Conservation (phyloP, 2,797 vertebrate genomes). For the Lophotriccus pileatus region DNA sequence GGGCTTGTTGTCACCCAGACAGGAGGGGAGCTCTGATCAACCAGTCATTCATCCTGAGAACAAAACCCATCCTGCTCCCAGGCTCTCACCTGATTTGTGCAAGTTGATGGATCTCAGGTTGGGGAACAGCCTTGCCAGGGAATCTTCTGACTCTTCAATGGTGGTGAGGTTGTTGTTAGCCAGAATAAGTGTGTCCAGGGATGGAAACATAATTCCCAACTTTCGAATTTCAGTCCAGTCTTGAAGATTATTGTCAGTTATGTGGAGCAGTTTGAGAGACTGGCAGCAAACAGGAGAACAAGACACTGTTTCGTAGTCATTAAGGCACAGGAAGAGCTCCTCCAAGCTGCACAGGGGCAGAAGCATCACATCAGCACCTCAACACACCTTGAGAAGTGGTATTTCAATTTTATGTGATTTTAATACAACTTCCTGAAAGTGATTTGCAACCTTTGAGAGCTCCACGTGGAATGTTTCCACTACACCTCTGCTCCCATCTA, state of each 20-base stretch:
- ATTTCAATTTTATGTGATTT: neutral
- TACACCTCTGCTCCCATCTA: accelerated
- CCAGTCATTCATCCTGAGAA: neutral
- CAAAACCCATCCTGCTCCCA: neutral
- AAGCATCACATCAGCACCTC: neutral
- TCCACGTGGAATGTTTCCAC: neutral
- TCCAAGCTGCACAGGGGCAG: conserved; percentile 82
- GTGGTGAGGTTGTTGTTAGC: conserved; percentile 89
- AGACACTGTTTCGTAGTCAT: conserved; percentile 88
- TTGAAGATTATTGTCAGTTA: conserved; percentile 95
- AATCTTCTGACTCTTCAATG: conserved; percentile 85
- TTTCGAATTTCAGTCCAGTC: conserved; percentile 94
- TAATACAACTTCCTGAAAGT: neutral
- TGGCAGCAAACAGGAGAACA: conserved; percentile 84
- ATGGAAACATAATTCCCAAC: conserved; percentile 90
- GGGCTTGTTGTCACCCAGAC: neutral
- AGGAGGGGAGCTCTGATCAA: neutral
- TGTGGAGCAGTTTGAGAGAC: conserved; percentile 93
- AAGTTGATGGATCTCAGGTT: conserved; percentile 93
- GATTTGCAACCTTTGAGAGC: neutral
- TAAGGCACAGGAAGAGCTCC: conserved; percentile 98
- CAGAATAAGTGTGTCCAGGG: conserved; percentile 87
- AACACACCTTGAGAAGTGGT: neutral
- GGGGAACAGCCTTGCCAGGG: conserved; percentile 86
- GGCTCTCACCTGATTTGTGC: conserved; percentile 90